A percentile compares a stretch with the other conserved stretches of the same genome.
These are phyloP conservation scores for Calliphora vicina DNA, from an alignment of 1,140 invertebrate species.

Conservation along the genomic window DNA sequence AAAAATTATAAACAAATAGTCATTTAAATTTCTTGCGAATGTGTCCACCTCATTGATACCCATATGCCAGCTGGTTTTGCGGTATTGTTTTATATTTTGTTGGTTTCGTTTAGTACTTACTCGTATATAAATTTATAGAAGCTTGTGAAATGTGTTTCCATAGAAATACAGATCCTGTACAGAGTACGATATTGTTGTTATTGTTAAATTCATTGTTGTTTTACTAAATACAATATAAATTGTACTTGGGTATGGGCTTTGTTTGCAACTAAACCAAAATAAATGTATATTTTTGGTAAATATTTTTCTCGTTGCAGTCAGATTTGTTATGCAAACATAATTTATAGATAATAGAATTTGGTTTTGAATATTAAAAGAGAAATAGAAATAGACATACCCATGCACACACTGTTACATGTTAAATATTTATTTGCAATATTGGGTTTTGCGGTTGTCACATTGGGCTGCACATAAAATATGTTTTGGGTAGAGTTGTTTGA, in stretches of 20 bases:
- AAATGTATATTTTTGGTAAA: background rate
- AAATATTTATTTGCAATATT: background rate
- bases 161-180: too few species aligned
- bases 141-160: background rate
- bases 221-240: too few species aligned
- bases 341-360: background rate
- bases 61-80: background rate
- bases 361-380: background rate
- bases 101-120: background rate
- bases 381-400: background rate
- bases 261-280: background rate
- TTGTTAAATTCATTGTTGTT: background rate
- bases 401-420: background rate
- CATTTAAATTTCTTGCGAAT: too few species aligned
- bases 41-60: too few species aligned
- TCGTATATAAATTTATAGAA: background rate
- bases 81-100: background rate
- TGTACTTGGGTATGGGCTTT: background rate
- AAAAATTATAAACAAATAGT: too few species aligned
- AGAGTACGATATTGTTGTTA: background rate
- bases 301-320: background rate
- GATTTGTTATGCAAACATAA: constrained; percentile 25
- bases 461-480: background rate
- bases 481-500: background rate
- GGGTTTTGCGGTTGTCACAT: background rate